Evolutionary conservation across 2,797 vertebrate genomes (phyloP).

Genomic region (Podarcis lilfordi): DNA sequence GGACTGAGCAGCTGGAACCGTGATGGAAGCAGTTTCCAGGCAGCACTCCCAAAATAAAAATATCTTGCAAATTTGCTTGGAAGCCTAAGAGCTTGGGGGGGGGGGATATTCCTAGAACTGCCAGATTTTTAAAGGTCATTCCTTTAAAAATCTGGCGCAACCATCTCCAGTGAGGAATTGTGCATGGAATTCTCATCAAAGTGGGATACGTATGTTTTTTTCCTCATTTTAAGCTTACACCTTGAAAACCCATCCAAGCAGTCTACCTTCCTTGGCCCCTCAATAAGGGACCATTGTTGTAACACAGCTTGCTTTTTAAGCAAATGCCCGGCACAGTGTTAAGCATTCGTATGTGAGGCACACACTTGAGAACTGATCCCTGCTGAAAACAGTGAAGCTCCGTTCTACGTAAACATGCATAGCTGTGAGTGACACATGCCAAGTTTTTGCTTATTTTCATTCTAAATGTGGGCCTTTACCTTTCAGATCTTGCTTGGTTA

Average conservation of each 20-base stretch:
- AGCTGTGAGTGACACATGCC: no score
- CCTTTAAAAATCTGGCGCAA: neutral
- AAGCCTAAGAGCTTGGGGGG: neutral
- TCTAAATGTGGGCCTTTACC: neutral
- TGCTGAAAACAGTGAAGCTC: neutral
- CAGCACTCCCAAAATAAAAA: neutral
- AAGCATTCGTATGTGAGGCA: neutral
- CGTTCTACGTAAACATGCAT: neutral
- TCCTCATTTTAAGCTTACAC: neutral
- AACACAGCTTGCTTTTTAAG: neutral
- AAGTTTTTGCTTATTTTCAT: neutral
- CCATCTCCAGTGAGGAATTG: neutral
- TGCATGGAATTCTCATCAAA: neutral
- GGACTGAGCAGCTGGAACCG: neutral
- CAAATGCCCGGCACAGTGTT: neutral
- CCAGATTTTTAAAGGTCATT: neutral
- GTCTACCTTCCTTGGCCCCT: neutral
- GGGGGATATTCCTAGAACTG: neutral
- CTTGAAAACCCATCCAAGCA: conserved; percentile 11
- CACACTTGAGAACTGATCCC: neutral
- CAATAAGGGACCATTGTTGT: neutral
- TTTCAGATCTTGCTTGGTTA: neutral
- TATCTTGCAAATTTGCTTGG: neutral
- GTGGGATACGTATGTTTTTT: no score
- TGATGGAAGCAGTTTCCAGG: neutral